Evolutionary conservation across 2,888 invertebrate species (phyloP).

Genomic region (Atethmia centrago): DNA sequence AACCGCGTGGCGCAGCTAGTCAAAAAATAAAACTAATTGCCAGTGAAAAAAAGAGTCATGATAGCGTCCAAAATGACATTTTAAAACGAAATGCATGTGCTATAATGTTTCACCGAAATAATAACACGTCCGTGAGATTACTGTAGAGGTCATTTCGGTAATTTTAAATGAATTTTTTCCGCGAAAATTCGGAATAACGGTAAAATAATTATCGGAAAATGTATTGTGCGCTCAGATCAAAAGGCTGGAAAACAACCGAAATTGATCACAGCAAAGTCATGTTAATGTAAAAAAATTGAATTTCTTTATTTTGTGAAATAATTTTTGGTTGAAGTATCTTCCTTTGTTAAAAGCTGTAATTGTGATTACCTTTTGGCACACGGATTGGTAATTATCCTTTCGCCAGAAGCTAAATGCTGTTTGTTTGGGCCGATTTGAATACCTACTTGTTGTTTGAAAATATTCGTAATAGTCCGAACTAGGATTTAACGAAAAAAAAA

Average conservation of each 20-base stretch:
- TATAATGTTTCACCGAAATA: background rate
- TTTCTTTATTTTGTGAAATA: slow-evolving; percentile 12
- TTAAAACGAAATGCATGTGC: background rate
- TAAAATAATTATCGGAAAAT: slow-evolving; percentile 18
- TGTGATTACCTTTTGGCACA: too few species aligned
- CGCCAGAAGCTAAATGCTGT: too few species aligned
- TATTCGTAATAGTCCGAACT: too few species aligned
- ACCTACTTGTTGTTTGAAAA: too few species aligned
- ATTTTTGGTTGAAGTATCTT: background rate
- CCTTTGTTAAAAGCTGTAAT: background rate
- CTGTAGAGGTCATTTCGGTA: slow-evolving; percentile 4
- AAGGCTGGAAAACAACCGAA: slow-evolving; percentile 18
- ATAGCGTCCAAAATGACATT: background rate
- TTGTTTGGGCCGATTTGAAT: too few species aligned
- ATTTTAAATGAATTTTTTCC: slow-evolving; percentile 1
- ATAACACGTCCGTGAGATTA: background rate
- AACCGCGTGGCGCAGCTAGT: too few species aligned
- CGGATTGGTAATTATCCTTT: too few species aligned
- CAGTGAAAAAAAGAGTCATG: background rate
- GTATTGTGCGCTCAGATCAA: slow-evolving; percentile 17
- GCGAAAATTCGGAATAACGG: background rate
- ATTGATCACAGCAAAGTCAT: background rate
- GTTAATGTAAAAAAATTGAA: slow-evolving; percentile 4
- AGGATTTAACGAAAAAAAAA: too few species aligned
- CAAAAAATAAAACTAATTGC: background rate